A percentile compares a stretch with the other conserved stretches of the same genome.
Evolutionary conservation across 2,797 vertebrate species (phyloP).

Genomic region (Delichon dasypus): DNA sequence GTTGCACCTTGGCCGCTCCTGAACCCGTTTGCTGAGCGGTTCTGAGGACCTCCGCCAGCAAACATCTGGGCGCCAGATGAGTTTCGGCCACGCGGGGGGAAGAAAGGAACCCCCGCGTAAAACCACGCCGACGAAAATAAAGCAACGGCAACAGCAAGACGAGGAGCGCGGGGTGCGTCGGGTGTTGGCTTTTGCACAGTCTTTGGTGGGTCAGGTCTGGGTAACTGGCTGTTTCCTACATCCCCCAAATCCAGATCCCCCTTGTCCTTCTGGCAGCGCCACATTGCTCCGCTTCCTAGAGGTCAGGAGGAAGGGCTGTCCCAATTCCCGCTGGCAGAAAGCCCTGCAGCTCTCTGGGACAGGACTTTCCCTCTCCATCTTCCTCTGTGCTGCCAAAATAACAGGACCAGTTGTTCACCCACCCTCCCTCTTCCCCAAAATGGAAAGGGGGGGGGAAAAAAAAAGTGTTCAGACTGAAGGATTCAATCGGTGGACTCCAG

Average conservation of each 20-base stretch:
- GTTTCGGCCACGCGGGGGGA: background rate
- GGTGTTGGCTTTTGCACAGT: background rate
- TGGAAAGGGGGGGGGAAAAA: background rate
- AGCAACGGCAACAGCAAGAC: background rate
- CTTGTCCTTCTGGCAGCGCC: background rate
- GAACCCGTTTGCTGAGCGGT: background rate
- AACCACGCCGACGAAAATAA: background rate
- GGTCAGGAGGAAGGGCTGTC: background rate
- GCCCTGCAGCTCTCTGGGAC: background rate
- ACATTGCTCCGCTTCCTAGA: background rate
- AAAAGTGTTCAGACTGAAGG: background rate
- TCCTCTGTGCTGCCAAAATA: background rate
- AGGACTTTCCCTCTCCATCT: background rate
- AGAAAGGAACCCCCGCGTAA: background rate
- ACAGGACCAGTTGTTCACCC: background rate
- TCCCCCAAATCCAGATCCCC: background rate
- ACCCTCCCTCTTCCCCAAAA: background rate
- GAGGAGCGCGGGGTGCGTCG: background rate
- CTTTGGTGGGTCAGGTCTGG: background rate
- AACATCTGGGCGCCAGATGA: background rate
- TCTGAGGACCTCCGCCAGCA: background rate
- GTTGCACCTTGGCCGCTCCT: background rate
- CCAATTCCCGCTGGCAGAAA: background rate
- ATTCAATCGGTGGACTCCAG: background rate
- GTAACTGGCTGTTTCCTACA: background rate